Base-by-base conservation (phyloP, 2,797 vertebrate species). In the Poeciliopsis infans region DNA sequence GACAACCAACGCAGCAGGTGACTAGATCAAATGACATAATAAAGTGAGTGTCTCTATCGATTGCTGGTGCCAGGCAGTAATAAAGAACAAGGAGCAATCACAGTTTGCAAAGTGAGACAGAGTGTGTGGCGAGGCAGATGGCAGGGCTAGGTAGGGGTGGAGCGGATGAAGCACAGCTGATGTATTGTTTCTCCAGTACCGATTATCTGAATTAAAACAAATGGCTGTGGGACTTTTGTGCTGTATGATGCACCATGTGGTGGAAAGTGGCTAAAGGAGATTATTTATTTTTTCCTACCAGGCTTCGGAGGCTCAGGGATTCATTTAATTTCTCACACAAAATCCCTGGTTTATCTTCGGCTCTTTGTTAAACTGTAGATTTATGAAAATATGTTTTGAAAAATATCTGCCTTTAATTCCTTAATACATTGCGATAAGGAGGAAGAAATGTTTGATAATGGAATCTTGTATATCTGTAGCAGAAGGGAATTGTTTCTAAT, bases 11-110 rank as follows among this genome's bases (percentile, higher is more conserved):
- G 7, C 90, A 66, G 91, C 91, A 86, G 94, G 92, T 91, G 93
- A 91, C 81, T 74, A 83, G 91, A 95, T 95, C 91, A 94, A 94
- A 92, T 92, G 89, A 91, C 92, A 94, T 93, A 90, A 94, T 94
- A 94, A 94, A 95, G 92, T 55, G 78, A 87, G 84, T 89, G 82
- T 71, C 69, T 51, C 73, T 86, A 96, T 93, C 83, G 92, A 95
- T 92, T 83, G 83, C 18, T 4, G 77, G 80, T 89, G 79, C 81
- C 75, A 79, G 78, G 77, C 84, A 92, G 89, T 83, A 90, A 91
- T 92, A 90, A 92, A 93, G 89, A 76, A 90, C 81, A 79, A 87
- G 83, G 85, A 83, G 87, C 83, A 85, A 88, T 88, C 83, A 78
- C 59, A 57, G 83, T 1, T 68, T 41, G 75, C 75, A 75, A 72